Evolutionary conservation across 1,140 invertebrate species (phyloP), one percentile per base, ranked within the genome.

Genomic region (Drosophila pseudoananassae): DNA sequence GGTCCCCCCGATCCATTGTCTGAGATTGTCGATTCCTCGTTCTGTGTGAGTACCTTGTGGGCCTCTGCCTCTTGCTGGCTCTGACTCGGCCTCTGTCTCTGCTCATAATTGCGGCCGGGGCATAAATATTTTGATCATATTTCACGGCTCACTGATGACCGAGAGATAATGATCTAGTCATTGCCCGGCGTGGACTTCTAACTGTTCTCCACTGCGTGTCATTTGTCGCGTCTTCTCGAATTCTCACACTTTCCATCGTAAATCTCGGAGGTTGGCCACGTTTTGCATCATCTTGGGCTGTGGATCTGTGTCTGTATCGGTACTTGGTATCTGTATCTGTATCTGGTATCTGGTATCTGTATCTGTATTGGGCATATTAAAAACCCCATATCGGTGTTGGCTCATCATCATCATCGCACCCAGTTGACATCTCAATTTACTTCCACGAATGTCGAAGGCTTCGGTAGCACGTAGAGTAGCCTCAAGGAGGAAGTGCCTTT

Each of bases 181-280:
- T 78, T 61, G 51, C 36, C 68, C 76, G 61, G 54, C 55, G 43
- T 38, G 20, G 60, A 52, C 51, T 59, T 23, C 53, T 59, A 46
- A 54, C 56, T 74, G 59, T 65, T 58, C 51, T 53, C 60, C 46
- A n/a, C 40, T 51, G 17, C 71, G 61, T 82, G 65, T 81, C 78
- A 76, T 82, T 81, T 66, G 66, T 64, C 71, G 53, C 43, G 53
- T 66, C 59, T 68, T 77, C 78, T 85, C 82, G 66, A 49, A 78
- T 89, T 87, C 83, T 89, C 83, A 89, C 83, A 89, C 83, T 87
- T 89, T 87, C 83, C 61, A 83, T 88, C 83, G 82, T 87, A 88
- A 87, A 87, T 87, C 82, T 88, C 64, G 50, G 47, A 49, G 73
- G 43, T 76, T 73, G 71, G 75, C 83, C 70, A 81, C 75, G 75